phyloP scores from a whole-genome alignment of 2,797 vertebrate species.

The Oophaga sylvatica region DNA sequence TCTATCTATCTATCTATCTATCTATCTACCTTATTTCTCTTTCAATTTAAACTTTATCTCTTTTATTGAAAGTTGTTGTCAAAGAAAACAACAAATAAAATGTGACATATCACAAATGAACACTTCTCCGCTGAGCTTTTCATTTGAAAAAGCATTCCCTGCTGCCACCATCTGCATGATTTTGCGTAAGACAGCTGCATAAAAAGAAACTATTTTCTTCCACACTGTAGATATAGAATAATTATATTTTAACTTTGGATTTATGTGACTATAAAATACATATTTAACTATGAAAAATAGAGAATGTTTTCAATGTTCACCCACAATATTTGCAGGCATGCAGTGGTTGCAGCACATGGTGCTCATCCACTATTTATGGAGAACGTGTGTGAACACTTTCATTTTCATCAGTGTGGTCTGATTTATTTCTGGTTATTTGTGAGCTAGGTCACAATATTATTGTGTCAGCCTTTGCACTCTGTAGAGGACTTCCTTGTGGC shows the following conservation, averaged over 20 bases:
- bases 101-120: not conserved
- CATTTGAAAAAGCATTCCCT: slow-evolving; percentile 12
- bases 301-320: not conserved
- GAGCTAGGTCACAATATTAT: no score
- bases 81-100: slow-evolving; percentile 9
- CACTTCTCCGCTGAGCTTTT: not conserved
- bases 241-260: not conserved
- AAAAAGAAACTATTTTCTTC: not conserved
- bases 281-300: not conserved
- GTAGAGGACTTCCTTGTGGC: no score
- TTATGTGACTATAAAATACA: not conserved
- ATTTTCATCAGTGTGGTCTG: no score
- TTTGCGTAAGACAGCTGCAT: not conserved
- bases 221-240: not conserved
- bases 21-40: no score
- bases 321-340: not conserved
- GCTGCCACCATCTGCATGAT: slow-evolving; percentile 48
- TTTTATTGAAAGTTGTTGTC: not conserved
- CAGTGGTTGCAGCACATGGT: not conserved
- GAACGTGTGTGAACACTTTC: no score
- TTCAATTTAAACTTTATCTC: no score
- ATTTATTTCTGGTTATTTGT: no score
- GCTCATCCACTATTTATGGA: no score
- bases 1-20: not conserved
- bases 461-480: no score